These are phyloP conservation scores for Idaea biselata DNA, from an alignment of 2,888 invertebrate genomes.

Conservation along the genomic window DNA sequence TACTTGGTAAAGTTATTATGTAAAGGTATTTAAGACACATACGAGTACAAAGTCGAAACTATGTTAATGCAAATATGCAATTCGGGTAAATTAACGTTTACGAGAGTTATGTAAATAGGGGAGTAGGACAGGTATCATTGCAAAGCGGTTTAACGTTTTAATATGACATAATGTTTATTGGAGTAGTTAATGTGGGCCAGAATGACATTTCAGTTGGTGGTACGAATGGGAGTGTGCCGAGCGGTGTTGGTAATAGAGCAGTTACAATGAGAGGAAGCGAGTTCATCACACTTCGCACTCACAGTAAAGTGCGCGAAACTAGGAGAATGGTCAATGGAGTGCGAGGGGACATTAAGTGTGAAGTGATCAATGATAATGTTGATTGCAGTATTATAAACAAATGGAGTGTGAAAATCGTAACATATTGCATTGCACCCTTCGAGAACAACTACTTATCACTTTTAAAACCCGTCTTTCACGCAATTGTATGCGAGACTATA, in stretches of 20 bases:
- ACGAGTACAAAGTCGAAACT: slow-evolving; percentile 24
- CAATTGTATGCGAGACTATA: too few species aligned
- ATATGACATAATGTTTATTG: slow-evolving; percentile 41
- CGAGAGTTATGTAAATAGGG: slow-evolving; percentile 20
- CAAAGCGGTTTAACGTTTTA: slow-evolving; percentile 34
- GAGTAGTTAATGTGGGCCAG: slow-evolving; percentile 7
- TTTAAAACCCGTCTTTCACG: background rate
- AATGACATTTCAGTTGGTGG: background rate
- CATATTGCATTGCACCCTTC: background rate
- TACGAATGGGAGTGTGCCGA: too few species aligned
- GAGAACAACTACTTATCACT: background rate
- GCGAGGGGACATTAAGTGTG: slow-evolving; percentile 21
- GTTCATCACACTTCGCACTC: slow-evolving; percentile 44
- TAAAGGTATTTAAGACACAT: slow-evolving; percentile 28
- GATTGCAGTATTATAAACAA: background rate
- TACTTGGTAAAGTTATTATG: slow-evolving; percentile 32
- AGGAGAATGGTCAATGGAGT: slow-evolving; percentile 19
- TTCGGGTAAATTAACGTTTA: slow-evolving; percentile 21
- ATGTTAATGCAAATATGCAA: slow-evolving; percentile 25
- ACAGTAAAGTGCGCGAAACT: slow-evolving; percentile 40
- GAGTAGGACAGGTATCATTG: slow-evolving; percentile 21
- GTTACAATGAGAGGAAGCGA: slow-evolving; percentile 45
- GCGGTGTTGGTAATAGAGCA: slow-evolving; percentile 16
- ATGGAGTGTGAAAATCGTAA: background rate
- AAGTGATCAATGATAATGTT: background rate